Evolutionary conservation across 2,888 invertebrate species (phyloP), one percentile per base, ranked within the genome.

Genomic region (Cheilosia vernalis): DNA sequence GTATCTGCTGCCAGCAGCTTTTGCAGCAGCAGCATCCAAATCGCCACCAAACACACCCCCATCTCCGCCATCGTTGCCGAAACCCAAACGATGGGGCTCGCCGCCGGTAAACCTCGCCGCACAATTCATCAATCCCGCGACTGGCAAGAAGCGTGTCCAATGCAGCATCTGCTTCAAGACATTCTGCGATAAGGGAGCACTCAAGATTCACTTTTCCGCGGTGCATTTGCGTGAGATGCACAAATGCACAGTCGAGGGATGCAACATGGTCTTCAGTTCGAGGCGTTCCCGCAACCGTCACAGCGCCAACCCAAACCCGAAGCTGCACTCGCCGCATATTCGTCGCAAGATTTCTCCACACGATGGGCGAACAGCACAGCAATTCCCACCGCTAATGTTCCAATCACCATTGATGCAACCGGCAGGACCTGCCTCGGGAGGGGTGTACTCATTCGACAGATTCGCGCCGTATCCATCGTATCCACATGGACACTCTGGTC

Each of bases 171-270:
- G 99, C 92, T 94, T 98, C 87, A 99, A 99, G 93, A 98, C 98
- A 79, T 99, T 99, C 93, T 99, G 99, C 94, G 99, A 99, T 93
- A 99, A 99, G 93, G 99, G 99, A 87, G 99, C 99, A 53, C 93
- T 99, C 70, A 99, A 99, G 93, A 99, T 99, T 70, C 99, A 99
- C 92, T 99, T 98, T 92, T 98, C 98, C 80, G 99, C 99, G 21
- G 99, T 99, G 85, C 99, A 99, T 92, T 93, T 99, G 89, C 95
- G 98, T 67, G 99, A 99, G 93, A 99, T 99, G 99, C 99, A 99
- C 93, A 98, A 97, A 93, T 99, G 99, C 93, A 98, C 99, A 17
- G 98, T 99, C 60, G 97, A 97, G 90, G 98, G 98, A 47, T 99
- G 99, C 93, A 98, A 97, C 89, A 98, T 98, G 97, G 98, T 98